Evolutionary conservation across 30 jellyfish, hydroid and myxozoan genomes (phyloP).

Genomic region (Sanderia malayensis): DNA sequence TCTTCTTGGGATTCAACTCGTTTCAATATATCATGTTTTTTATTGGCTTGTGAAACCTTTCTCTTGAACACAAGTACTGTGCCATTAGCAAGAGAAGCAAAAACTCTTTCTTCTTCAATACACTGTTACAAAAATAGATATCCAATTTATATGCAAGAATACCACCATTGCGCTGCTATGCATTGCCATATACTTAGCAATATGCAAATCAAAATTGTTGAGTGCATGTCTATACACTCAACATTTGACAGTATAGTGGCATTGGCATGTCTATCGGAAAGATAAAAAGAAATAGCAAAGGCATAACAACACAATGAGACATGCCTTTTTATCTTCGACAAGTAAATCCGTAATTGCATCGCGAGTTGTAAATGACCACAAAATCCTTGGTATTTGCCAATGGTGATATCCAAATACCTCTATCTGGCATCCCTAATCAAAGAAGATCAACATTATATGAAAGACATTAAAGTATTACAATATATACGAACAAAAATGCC

Average conservation of each 20-base stretch:
- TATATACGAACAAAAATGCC: no score
- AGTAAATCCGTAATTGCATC: slow-evolving; percentile 71
- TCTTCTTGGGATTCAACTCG: slow-evolving; percentile 14
- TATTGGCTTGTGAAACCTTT: background rate
- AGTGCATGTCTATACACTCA: no score
- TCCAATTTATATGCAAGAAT: no score
- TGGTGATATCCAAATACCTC: slow-evolving; percentile 71
- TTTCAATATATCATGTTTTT: background rate
- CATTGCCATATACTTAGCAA: no score
- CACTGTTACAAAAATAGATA: no score
- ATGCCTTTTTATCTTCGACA: slow-evolving; percentile 24
- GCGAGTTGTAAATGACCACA: slow-evolving; percentile 61
- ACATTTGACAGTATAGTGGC: no score
- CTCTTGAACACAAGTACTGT: slow-evolving; percentile 60
- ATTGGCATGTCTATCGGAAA: no score
- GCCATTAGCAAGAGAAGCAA: slow-evolving; percentile 91
- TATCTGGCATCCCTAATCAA: slow-evolving; percentile 67
- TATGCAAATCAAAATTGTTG: no score
- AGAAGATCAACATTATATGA: background rate
- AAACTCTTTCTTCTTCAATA: slow-evolving; percentile 22
- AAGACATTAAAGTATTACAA: no score
- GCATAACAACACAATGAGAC: background rate
- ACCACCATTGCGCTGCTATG: no score
- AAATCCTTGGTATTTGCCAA: slow-evolving; percentile 42
- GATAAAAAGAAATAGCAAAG: background rate